These are phyloP conservation scores for Polyploca ridens DNA, from an alignment of 2,888 invertebrate species.

Conservation along the genomic window DNA sequence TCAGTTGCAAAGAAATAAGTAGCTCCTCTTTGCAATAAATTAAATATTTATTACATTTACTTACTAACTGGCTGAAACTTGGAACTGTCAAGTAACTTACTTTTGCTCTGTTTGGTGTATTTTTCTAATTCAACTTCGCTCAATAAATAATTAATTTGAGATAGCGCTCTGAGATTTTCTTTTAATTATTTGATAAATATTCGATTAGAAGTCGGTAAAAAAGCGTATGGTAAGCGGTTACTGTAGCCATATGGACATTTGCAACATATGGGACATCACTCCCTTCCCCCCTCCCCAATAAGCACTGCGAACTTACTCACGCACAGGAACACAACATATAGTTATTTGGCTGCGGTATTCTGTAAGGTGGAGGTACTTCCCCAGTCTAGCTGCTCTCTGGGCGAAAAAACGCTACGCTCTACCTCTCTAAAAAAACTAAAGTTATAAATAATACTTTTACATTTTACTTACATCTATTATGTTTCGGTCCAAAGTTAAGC, in stretches of 20 bases:
- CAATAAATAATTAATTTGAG: not conserved
- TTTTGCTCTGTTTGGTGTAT: not conserved
- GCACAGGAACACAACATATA: no score
- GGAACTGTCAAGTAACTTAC: not conserved
- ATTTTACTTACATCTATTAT: not conserved
- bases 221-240: no score
- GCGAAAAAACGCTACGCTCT: no score
- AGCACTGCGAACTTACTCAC: no score
- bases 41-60: not conserved
- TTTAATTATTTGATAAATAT: not conserved
- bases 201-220: no score
- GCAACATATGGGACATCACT: no score
- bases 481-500: not conserved
- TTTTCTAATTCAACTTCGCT: not conserved
- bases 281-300: no score
- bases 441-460: not conserved
- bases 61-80: not conserved
- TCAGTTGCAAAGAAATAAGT: constrained; percentile 1
- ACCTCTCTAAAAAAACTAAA: not conserved
- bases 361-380: no score
- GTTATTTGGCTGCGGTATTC: no score
- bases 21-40: not conserved
- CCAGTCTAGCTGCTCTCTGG: no score
- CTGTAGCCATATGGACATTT: no score
- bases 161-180: not conserved